phyloP scores from a whole-genome alignment of 2,113 vertebrate genomes.

The Carassius gibelio region DNA sequence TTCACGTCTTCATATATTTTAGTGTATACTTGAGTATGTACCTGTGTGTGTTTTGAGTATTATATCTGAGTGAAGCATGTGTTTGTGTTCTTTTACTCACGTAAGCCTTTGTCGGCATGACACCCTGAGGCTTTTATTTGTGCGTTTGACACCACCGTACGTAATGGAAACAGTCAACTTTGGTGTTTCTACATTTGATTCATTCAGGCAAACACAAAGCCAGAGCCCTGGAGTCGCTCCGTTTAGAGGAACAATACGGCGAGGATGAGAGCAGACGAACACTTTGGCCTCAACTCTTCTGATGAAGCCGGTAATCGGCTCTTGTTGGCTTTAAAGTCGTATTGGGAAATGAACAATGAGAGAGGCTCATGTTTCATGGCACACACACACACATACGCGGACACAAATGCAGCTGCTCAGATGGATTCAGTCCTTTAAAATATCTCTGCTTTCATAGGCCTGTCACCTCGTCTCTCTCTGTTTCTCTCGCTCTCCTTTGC shows the following conservation, averaged over 20 bases:
- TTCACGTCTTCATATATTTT: neutral
- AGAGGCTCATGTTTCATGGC: conserved; percentile 12
- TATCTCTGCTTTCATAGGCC: conserved; percentile 49
- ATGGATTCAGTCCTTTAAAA: conserved; percentile 52
- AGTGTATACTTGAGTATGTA: conserved; percentile 8
- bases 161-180: conserved; percentile 21
- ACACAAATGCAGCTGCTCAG: conserved; percentile 39
- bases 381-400: conserved; percentile 13
- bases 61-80: neutral
- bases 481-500: conserved; percentile 18
- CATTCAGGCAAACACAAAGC: conserved; percentile 32
- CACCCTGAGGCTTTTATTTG: conserved; percentile 12
- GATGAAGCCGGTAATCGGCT: conserved; percentile 32
- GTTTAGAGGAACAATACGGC: conserved; percentile 19
- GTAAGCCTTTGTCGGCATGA: conserved; percentile 7
- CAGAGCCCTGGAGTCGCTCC: conserved; percentile 30
- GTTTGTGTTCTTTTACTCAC: neutral
- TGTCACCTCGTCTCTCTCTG: conserved; percentile 6
- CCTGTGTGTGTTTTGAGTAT: neutral
- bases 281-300: conserved; percentile 19
- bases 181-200: conserved; percentile 18
- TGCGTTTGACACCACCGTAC: conserved; percentile 19
- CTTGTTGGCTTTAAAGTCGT: conserved; percentile 34
- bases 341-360: conserved; percentile 44
- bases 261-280: conserved; percentile 13